Evolutionary conservation across 2,797 vertebrate genomes (phyloP), one percentile per base, ranked within the genome.

Genomic region (Morelia viridis): DNA sequence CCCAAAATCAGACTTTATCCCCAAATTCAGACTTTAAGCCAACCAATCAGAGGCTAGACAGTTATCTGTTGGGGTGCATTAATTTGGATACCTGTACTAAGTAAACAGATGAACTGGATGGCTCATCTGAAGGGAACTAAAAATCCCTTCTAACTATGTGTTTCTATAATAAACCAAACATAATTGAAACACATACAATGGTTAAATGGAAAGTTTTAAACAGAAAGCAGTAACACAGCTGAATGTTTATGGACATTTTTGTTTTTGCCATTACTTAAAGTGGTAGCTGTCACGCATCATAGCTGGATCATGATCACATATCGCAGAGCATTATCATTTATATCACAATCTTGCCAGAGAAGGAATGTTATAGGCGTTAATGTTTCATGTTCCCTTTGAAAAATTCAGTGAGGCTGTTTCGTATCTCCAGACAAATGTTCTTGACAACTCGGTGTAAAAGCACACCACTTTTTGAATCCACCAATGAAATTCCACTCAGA

Each of bases 261-360:
- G 46, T 68, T 80, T 90, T 26, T 56, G 46, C 8, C 19, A 8
- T 64, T 64, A 85, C 57, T 90, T 92, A 87, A 85, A 90, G 85
- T 57, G 57, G 57, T 80, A 85, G 57, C 92, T 41, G n/a, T 87
- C 57, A 90, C 83, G 31, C 65, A 64, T 87, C 89, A 90, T 57
- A 15, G 89, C 15, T 56, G 60, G 65, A 90, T 92, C 89, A 92
- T 92, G 90, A 83, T 87, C 89, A 90, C 62, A 86, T 90, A 76
- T 58, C 76, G 50, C 64, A 57, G 87, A 92, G 90, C 85, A 87
- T 92, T 90, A 90, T 92, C 90, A 90, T 64, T 87, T 90, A 92
- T 92, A 64, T 87, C 85, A 80, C 58, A 90, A 28, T 87, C 85
- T 87, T 57, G 6, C 92, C 10, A 83, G 57, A 64, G 50, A 87